Base-by-base conservation (phyloP, 2,113 vertebrate genomes). In the Anhinga anhinga region DNA sequence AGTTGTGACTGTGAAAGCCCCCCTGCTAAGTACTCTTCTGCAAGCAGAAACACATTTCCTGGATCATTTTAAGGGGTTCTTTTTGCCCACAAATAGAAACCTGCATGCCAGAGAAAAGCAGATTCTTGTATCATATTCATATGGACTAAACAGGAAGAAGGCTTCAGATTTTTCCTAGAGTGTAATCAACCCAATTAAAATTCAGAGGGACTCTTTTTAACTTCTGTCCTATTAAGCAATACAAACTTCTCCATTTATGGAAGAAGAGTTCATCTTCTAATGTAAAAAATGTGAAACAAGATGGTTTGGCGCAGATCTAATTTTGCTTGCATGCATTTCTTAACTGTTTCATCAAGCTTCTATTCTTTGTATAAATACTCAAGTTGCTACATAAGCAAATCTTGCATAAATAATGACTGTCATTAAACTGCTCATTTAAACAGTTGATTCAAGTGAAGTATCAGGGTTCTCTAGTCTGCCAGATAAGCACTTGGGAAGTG, bases 341-440 rank as follows among this genome's bases (percentile, higher is more conserved):
- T 90, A 94, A 95, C 49, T 73, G 20, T 91, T 95, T 96, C 95
- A 97, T 96, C 95, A 97, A 91, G 93, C 91, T 87, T 76, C 91
- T 95, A 97, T 97, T 97, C 87, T 95, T 95, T 86, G 71, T 77
- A 67, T 66, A 95, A 96, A 78, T 82, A 91, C 62, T 90, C 93
- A 66, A 95, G 89, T 79, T 95, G 96, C 92, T 92, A 84, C 73
- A 95, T 76, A 89, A 97, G 92, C 95, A 95, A 89, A 94, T 92
- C 88, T 87, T 84, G 58, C 69, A 89, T 89, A 93, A 96, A 95
- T 95, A 96, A 94, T 94, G 81, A 76, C 86, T 96, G 61, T 94
- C 91, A 94, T 97, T 96, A 95, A 95, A 95, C 67, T 88, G 66
- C 67, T 96, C 78, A 59, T 95, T 95, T 94, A 90, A 90, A 97